Conservation (phyloP, 2,113 vertebrate genomes). For the Archocentrus centrarchus region DNA sequence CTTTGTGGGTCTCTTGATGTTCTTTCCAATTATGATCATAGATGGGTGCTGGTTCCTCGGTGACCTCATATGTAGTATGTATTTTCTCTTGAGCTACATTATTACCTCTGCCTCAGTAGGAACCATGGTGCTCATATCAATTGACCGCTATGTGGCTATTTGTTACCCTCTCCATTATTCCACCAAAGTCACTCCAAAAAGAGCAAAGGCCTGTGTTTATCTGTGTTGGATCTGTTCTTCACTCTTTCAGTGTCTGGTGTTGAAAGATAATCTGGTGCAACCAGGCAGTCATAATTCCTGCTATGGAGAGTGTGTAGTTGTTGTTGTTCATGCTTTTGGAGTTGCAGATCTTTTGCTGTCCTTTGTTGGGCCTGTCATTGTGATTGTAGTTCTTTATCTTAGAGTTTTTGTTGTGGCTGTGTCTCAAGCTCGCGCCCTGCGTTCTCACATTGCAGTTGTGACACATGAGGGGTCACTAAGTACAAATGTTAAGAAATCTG, state of each 20-base stretch:
- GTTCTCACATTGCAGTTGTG: background rate
- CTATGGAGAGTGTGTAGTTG: too few relatives aligned
- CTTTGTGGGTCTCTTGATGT: slow-evolving; percentile 14
- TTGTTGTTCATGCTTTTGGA: too few relatives aligned
- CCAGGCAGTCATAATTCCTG: background rate
- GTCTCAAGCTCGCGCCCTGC: slow-evolving; percentile 23
- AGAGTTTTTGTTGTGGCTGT: background rate
- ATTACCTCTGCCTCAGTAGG: accelerated
- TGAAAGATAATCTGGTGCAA: background rate
- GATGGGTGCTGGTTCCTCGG: slow-evolving; percentile 33
- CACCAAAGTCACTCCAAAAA: background rate
- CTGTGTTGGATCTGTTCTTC: slow-evolving; percentile 19
- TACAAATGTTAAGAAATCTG: too few relatives aligned
- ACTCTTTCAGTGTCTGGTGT: background rate
- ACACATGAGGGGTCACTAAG: background rate
- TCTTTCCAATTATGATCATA: background rate
- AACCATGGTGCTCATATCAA: slow-evolving; percentile 14
- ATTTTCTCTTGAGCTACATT: background rate
- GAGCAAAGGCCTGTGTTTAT: background rate
- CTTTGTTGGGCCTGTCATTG: too few relatives aligned
- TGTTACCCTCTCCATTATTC: background rate
- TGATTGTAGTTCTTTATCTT: too few relatives aligned
- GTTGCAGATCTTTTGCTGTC: too few relatives aligned
- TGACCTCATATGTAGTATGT: slow-evolving; percentile 10
- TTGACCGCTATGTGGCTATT: background rate